Base-by-base conservation (phyloP, 1,140 invertebrate species). In the Drosophila rufa region DNA sequence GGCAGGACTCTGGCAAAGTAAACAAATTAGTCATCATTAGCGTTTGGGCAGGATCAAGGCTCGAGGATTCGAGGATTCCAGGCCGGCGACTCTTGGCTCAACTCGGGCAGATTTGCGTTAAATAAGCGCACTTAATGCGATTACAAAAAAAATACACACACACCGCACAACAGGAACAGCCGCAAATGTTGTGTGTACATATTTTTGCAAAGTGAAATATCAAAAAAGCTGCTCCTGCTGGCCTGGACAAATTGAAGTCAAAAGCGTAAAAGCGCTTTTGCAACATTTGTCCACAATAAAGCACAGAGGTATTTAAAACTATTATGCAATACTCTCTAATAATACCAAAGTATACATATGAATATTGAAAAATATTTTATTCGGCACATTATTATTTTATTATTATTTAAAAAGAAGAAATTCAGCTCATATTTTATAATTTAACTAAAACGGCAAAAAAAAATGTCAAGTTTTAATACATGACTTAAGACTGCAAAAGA, bases 121-220 rank as follows among this genome's bases (percentile, higher is more conserved):
- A 91, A 91, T 89, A 91, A 89, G 90, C 84, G 89, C 79, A 91
- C 77, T 91, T 91, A 91, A 91, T 91, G 83, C 81, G 89, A 91
- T 91, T 91, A 91, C 79, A 84, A 83, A 81, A 87, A 85, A 80
- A 79, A 69, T 27, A 85, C 64, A 53, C 59, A 64, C 58, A 84
- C 19, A 9, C 46, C 38, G 36, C 47, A 69, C 75, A 67, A 53
- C 42, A 75, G 40, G 12, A 56, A 51, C 40, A 58, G 38, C 61
- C 38, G 9, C 48, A 69, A 69, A 46, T 51, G 25, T n/a, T 67
- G 50, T 73, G 38, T 61, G 22, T 60, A n/a, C 43, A 61, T 38
- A 59, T 51, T 64, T 69, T 36, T 19, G 43, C 38, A 40, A 75
- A 84, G 51, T 76, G 80, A 68, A 82, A 86, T 86, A 86, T 86